Conservation (phyloP, 2,797 vertebrate species). For the Coreius guichenoti region DNA sequence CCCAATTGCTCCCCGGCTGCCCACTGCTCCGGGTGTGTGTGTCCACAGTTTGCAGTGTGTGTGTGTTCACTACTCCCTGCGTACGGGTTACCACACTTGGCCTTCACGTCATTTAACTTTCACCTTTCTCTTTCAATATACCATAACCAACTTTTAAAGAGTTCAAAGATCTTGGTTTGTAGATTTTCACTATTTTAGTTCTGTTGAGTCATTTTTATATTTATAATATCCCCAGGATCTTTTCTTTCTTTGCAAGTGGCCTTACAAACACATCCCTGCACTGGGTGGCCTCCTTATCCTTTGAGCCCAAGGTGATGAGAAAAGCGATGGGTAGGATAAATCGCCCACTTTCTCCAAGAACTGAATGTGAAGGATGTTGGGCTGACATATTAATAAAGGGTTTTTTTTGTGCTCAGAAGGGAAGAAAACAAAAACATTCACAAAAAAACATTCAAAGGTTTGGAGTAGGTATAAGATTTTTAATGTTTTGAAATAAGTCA, state of each 20-base stretch:
- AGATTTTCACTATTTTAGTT: not conserved
- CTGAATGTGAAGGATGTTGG: not conserved
- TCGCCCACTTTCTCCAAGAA: not conserved
- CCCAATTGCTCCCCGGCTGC: no score
- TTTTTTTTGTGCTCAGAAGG: not conserved
- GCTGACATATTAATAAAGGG: not conserved
- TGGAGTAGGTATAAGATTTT: not conserved
- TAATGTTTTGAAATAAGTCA: not conserved
- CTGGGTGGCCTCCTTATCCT: conserved; percentile 4
- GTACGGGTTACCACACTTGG: no score
- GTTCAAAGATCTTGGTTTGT: not conserved
- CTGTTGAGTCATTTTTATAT: not conserved
- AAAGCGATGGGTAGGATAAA: conserved; percentile 39
- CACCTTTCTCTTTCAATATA: not conserved
- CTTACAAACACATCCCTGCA: not conserved
- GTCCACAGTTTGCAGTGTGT: no score
- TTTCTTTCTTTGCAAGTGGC: not conserved
- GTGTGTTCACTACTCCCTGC: no score
- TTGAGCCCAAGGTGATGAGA: conserved; percentile 44
- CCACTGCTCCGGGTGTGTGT: no score
- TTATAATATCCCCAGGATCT: not conserved
- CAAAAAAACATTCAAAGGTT: not conserved
- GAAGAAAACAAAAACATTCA: not conserved
- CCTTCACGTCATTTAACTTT: no score
- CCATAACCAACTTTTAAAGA: not conserved